Conservation (phyloP, 2,113 vertebrate species). For the Thalassoma bifasciatum region DNA sequence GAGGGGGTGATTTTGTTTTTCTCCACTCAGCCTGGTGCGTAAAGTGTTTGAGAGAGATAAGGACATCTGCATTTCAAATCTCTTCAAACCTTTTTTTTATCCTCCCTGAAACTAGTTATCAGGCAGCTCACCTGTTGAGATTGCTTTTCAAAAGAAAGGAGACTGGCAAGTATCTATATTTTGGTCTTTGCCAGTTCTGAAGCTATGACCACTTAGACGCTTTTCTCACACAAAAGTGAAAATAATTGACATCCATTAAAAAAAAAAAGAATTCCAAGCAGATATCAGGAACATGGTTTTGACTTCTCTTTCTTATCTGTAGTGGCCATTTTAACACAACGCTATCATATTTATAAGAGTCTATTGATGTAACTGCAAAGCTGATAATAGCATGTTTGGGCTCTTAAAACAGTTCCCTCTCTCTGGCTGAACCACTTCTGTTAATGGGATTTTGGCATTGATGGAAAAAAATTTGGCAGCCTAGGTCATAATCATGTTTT, state of each 20-base stretch:
- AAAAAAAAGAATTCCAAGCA: constrained; percentile 29
- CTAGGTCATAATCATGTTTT: constrained; percentile 10
- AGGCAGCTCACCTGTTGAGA: constrained; percentile 28
- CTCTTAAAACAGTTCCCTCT: constrained; percentile 13
- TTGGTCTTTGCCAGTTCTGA: constrained; percentile 15
- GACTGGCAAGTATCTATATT: constrained; percentile 38
- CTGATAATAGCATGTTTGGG: background rate
- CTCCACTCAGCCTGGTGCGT: constrained; percentile 5
- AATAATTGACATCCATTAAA: constrained; percentile 31
- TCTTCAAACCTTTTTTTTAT: constrained; percentile 42
- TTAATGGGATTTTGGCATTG: constrained; percentile 9
- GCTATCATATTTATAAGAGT: constrained; percentile 19
- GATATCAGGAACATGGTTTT: constrained; percentile 42
- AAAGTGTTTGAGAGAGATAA: constrained; percentile 46
- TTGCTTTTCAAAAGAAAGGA: constrained; percentile 8
- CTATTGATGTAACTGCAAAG: background rate
- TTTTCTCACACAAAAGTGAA: constrained; percentile 23
- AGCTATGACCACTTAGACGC: constrained; percentile 18
- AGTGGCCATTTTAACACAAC: background rate
- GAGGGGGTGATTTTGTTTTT: constrained; percentile 9
- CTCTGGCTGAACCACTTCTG: background rate
- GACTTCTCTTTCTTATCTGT: constrained; percentile 12
- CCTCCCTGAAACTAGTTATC: constrained; percentile 47
- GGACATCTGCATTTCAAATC: constrained; percentile 55
- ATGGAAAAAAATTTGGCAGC: background rate